phyloP scores from a whole-genome alignment of 2,797 vertebrate species.

The Simalia tracyae region DNA sequence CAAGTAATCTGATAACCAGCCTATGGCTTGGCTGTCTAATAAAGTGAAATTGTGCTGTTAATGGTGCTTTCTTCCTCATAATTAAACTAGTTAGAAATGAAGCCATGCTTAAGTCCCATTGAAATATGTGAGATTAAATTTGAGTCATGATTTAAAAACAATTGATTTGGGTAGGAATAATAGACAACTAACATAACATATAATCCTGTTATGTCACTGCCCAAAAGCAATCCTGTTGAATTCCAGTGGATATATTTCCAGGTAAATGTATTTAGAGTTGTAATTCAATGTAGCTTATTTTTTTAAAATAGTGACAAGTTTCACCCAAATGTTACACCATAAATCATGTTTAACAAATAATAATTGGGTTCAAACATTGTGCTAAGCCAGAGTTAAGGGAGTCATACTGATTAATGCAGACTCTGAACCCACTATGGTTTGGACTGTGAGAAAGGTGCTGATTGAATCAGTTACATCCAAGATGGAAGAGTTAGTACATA shows the following conservation, averaged over 20 bases:
- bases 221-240: neutral
- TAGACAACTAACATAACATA: neutral
- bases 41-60: neutral
- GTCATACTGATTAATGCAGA: neutral
- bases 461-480: neutral
- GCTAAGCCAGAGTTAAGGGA: neutral
- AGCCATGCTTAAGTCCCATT: neutral
- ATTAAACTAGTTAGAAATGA: neutral
- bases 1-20: neutral
- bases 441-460: neutral
- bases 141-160: neutral
- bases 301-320: neutral
- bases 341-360: neutral
- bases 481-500: neutral
- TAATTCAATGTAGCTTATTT: neutral
- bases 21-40: neutral
- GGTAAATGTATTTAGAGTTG: neutral
- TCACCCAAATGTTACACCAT: neutral
- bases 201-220: neutral
- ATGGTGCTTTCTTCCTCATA: neutral
- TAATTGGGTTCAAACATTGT: neutral
- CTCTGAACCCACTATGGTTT: neutral
- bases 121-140: neutral
- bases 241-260: neutral
- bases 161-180: neutral